phyloP scores from a whole-genome alignment of 2,113 vertebrate genomes.

The Anolis sagrei region DNA sequence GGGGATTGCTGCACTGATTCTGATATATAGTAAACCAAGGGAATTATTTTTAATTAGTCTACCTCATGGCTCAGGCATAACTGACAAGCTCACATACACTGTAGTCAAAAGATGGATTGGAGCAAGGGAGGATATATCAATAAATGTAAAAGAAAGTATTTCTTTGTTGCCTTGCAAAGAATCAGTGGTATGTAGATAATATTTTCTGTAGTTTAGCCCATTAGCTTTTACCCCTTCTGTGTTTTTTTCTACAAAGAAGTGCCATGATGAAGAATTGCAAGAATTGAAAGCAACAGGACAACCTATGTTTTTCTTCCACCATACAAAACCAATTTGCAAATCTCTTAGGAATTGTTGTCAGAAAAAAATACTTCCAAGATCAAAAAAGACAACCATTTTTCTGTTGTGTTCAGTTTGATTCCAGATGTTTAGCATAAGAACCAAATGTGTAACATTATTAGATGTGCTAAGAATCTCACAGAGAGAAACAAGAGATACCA shows the following conservation, averaged over 20 bases:
- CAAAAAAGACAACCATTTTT: not conserved
- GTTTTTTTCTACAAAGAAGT: not conserved
- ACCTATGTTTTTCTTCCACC: not conserved
- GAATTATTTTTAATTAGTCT: conserved; percentile 25
- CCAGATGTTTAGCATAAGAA: conserved; percentile 13
- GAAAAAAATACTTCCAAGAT: conserved; percentile 12
- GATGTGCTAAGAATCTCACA: not conserved
- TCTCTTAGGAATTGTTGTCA: conserved; percentile 18
- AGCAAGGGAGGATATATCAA: not conserved
- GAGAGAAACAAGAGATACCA: not conserved
- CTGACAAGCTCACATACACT: not conserved
- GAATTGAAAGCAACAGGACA: not conserved
- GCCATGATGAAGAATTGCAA: not conserved
- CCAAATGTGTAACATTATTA: not conserved
- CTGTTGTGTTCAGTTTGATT: not conserved
- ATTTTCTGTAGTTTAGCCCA: not conserved
- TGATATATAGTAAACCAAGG: conserved; percentile 14
- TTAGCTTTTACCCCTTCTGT: not conserved
- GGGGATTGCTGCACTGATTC: not conserved
- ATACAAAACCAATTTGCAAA: conserved; percentile 11
- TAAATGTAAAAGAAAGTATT: not conserved
- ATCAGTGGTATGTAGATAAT: not conserved
- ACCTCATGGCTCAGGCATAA: not conserved
- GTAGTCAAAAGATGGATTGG: not conserved
- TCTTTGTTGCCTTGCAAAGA: not conserved